Percentiles rank a stretch among this genome's conserved stretches.
Conservation (phyloP, 2,113 vertebrate species). For the Excalfactoria chinensis region DNA sequence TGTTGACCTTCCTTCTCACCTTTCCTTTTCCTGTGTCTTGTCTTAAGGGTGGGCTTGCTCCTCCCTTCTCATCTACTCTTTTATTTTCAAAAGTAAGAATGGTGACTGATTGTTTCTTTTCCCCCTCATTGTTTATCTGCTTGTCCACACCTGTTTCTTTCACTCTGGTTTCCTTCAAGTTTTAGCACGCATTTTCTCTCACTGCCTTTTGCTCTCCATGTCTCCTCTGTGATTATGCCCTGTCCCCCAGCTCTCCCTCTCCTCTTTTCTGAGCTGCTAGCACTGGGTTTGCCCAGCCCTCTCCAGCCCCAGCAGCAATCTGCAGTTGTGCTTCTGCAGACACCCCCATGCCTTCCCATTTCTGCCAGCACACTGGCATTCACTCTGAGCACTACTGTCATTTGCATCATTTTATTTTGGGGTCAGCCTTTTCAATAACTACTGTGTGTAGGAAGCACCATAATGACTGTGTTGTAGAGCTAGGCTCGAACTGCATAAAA, state of each 20-base stretch:
- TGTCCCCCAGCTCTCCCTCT: neutral
- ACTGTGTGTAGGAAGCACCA: neutral
- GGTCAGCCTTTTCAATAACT: constrained; percentile 8
- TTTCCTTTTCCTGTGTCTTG: constrained; percentile 5
- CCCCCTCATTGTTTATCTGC: neutral
- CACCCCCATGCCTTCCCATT: fast-evolving
- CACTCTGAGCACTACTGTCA: fast-evolving
- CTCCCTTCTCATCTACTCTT: constrained; percentile 36
- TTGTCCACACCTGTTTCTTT: constrained; percentile 63
- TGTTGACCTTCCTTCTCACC: constrained; percentile 26
- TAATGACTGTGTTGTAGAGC: neutral
- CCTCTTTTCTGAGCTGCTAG: neutral
- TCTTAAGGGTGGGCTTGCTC: neutral
- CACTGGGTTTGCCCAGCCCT: neutral
- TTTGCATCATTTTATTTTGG: constrained; percentile 22
- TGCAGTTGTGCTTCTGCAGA: neutral
- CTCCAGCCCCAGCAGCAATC: neutral
- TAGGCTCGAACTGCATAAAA: neutral
- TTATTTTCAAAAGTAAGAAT: constrained; percentile 55
- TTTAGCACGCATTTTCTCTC: constrained; percentile 32
- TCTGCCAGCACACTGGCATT: neutral
- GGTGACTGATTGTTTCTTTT: constrained; percentile 4
- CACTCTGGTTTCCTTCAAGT: constrained; percentile 50
- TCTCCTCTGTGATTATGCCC: neutral
- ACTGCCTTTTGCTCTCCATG: constrained; percentile 1